phyloP scores from a whole-genome alignment of 2,888 invertebrate species.

The Ormyrus rosae region DNA sequence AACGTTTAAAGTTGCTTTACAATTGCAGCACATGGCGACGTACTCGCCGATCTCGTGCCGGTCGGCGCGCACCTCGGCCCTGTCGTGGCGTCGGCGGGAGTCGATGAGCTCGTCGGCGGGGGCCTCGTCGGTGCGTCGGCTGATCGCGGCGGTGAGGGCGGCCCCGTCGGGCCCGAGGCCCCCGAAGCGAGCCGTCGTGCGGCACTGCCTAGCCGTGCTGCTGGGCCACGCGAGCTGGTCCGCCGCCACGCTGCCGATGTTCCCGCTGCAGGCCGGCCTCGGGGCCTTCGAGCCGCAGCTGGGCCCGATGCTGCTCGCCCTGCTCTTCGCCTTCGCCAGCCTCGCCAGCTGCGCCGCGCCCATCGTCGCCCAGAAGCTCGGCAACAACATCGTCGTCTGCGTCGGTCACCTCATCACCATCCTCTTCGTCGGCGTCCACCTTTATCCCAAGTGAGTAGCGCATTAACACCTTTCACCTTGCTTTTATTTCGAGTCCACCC shows the following conservation, averaged over 20 bases:
- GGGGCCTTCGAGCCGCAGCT: slow-evolving; percentile 75
- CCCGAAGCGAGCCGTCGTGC: slow-evolving; percentile 68
- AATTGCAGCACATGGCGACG: slow-evolving; percentile 76
- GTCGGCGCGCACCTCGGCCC: slow-evolving; percentile 72
- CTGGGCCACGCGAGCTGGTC: slow-evolving; percentile 81
- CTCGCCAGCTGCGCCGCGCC: slow-evolving; percentile 75
- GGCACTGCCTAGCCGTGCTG: slow-evolving; percentile 75
- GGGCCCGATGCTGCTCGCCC: slow-evolving; percentile 74
- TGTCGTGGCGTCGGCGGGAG: slow-evolving; percentile 77
- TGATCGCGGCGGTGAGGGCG: slow-evolving; percentile 79
- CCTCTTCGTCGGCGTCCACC: slow-evolving; percentile 70
- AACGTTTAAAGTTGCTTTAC: no score
- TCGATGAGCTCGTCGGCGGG: slow-evolving; percentile 78
- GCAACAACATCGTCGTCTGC: slow-evolving; percentile 76
- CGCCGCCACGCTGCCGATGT: slow-evolving; percentile 81
- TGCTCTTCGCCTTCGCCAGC: slow-evolving; percentile 68
- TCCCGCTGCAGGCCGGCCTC: slow-evolving; percentile 78
- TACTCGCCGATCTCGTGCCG: slow-evolving; percentile 81
- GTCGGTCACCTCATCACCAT: slow-evolving; percentile 68
- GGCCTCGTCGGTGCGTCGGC: slow-evolving; percentile 83
- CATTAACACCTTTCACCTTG: no score
- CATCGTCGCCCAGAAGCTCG: slow-evolving; percentile 77
- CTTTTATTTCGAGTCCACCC: no score
- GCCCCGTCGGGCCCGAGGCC: slow-evolving; percentile 71
- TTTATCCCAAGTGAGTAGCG: slow-evolving; percentile 66